These are phyloP conservation scores for Muntiacus reevesi DNA, from an alignment of 2,113 vertebrate genomes.

Conservation along the genomic window DNA sequence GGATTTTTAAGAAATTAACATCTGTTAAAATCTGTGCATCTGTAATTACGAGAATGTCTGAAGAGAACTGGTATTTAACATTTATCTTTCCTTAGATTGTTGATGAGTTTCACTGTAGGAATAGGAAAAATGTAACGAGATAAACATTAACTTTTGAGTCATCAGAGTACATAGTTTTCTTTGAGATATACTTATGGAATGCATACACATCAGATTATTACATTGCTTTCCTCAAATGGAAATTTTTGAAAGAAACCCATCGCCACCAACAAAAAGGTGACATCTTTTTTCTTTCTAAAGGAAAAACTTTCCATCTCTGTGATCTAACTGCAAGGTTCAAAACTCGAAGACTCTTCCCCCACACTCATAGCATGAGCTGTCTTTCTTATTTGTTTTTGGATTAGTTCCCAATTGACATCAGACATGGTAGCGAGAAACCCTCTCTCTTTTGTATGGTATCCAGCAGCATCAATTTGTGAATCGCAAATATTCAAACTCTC, in stretches of 20 bases:
- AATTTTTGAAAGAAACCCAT: constrained; percentile 46
- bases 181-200: constrained; percentile 13
- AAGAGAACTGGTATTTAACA: background rate
- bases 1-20: background rate
- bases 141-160: constrained; percentile 25
- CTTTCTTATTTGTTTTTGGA: constrained; percentile 65
- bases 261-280: constrained; percentile 57
- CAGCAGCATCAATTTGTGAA: constrained; percentile 12
- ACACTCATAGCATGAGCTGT: background rate
- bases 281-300: constrained; percentile 71
- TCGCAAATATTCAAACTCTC: constrained; percentile 67
- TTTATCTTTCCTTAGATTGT: background rate
- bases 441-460: constrained; percentile 37
- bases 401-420: constrained; percentile 68
- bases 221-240: constrained; percentile 63
- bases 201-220: constrained; percentile 47
- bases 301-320: constrained; percentile 23
- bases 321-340: background rate
- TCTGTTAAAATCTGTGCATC: background rate
- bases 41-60: background rate
- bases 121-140: constrained; percentile 19
- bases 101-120: background rate
- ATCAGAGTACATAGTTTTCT: background rate
- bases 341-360: background rate
- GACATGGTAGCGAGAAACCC: constrained; percentile 13